Evolutionary conservation across 1,140 invertebrate genomes (phyloP), one percentile per base, ranked within the genome.

Genomic region (Babylonia areolata): DNA sequence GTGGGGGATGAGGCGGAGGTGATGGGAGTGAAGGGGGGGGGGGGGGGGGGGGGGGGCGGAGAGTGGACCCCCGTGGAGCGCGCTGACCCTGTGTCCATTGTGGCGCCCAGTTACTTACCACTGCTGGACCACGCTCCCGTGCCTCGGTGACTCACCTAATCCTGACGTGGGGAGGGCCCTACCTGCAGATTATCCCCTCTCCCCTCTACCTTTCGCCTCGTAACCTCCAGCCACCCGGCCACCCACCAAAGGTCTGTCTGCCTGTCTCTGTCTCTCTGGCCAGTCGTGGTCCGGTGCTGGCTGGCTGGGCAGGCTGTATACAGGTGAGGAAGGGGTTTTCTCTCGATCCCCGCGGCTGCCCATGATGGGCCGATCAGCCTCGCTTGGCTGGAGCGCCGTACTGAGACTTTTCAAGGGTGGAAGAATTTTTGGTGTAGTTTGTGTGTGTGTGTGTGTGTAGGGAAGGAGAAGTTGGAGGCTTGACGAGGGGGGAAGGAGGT

Each of bases 181-280:
- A 40, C 75, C 75, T 77, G 75, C 35, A 40, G 75, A 77, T 77
- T 77, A 77, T 77, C 75, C 46, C 46, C 46, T 17, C 17, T 51
- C 46, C 0, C 46, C 46, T 51, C n/a, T n/a, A n/a, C n/a, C n/a
- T n/a, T n/a, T 35, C 33, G n/a, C 33, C 71, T 11, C 75, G 75
- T 77, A 77, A 77, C 75, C 35, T 77, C 75, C 37, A 35, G 37
- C 40, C 40, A 37, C 35, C 28, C 35, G 6, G 75, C 58, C 28
- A 23, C 17, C n/a, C n/a, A n/a, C n/a, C n/a, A n/a, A n/a, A n/a
- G n/a, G 46, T 0, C 46, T 51, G 46, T 9, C 46, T 51, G 9
- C 46, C 17, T 51, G 9, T 51, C 46, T 46, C 42, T 46, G 9
- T 51, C 46, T 51, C 46, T 51, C 46, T 17, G 9, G 9, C n/a